Evolutionary conservation across 1,140 invertebrate genomes (phyloP).

Genomic region (Venturia canescens): DNA sequence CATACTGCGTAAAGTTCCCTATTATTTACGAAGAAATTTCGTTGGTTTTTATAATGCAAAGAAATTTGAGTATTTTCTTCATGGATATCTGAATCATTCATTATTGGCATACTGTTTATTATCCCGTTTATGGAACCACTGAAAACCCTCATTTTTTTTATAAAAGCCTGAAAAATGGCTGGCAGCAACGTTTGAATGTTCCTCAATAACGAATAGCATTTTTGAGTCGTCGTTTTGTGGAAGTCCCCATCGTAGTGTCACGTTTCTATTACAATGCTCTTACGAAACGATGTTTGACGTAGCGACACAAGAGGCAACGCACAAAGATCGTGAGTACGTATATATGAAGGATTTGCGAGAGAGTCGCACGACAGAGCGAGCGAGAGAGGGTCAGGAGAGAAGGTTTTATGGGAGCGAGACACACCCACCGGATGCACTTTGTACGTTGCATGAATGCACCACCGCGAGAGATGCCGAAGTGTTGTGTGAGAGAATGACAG

Average conservation of each 20-base stretch:
- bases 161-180: too few relatives aligned
- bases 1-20: too few relatives aligned
- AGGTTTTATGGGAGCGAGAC: conserved; percentile 62
- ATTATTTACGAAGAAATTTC: too few relatives aligned
- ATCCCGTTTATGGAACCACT: too few relatives aligned
- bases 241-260: neutral
- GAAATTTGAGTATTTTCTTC: too few relatives aligned
- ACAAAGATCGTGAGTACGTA: conserved; percentile 26
- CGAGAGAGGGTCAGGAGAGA: conserved; percentile 19
- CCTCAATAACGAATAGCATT: neutral
- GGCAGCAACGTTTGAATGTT: too few relatives aligned
- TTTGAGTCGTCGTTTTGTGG: neutral
- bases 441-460: conserved; percentile 52
- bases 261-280: conserved; percentile 23
- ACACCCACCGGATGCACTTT: conserved; percentile 68
- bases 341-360: neutral
- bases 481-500: neutral
- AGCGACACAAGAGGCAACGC: conserved; percentile 7
- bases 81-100: too few relatives aligned
- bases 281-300: conserved; percentile 35
- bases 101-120: too few relatives aligned
- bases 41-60: too few relatives aligned
- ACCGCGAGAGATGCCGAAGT: conserved; percentile 32
- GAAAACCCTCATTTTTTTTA: too few relatives aligned
- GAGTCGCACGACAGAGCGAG: conserved; percentile 9